Base-by-base conservation (phyloP, 1,140 invertebrate species). In the Drosophila baimaii region DNA sequence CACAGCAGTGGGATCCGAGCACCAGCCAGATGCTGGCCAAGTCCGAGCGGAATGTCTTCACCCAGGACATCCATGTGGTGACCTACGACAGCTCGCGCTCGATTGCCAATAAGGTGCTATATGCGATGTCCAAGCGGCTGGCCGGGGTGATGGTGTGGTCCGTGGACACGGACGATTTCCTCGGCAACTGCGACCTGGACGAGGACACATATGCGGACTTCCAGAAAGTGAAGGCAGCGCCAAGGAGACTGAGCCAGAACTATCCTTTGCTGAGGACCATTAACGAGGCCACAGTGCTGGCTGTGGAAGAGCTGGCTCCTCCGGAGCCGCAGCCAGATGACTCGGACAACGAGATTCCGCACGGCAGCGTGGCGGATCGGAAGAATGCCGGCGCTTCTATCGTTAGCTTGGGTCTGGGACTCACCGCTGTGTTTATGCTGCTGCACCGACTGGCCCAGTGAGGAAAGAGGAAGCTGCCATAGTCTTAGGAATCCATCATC, bases 91-190 rank as follows among this genome's bases (percentile, higher is more conserved):
- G 95, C 80, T 88, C 92, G 5, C 92, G 90, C 35, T 95, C 94
- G 27, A 93, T 95, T 39, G 92, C 91, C 27, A 91, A 93, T 29
- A 95, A 95, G 92, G 94, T 95, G 79, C 93, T 93, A 81, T 94
- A 93, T 74, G 94, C 94, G 2, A 93, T 95, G 68, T 92, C 94
- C 57, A 94, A 95, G 70, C 93, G 94, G 17, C 81, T 97, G 9
- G 95, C 94, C 0, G 96, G 96, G n/a, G 93, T 95, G 1, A 97
- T 97, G 96, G 94, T 97, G 3, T 97, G 96, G 96, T 95, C 96
- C 44, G 94, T 96, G 39, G 96, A 96, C 77, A 96, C 95, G 0
- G 95, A 96, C 69, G 95, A 96, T 84, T 97, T 97, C 81, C 92
- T 92, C 2, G 96, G 95, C 0, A 93, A 93, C 29, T 96, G 96